These are phyloP conservation scores for Latrodectus hesperus DNA, from an alignment of 2,888 invertebrate species.

Conservation along the genomic window DNA sequence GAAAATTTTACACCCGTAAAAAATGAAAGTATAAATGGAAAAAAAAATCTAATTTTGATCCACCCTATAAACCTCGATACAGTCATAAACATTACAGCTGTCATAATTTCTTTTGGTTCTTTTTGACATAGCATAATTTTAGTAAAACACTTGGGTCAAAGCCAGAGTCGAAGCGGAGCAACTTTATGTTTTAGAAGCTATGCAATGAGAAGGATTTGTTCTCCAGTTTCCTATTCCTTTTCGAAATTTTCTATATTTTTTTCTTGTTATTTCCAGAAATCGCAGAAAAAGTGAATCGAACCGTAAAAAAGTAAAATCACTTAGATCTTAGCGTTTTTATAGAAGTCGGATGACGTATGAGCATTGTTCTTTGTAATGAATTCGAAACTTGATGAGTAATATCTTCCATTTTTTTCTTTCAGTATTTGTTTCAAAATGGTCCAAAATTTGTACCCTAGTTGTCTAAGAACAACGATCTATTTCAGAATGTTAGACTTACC, in stretches of 20 bases:
- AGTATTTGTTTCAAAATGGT: background rate
- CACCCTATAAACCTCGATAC: too few relatives aligned
- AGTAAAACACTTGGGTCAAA: slow-evolving; percentile 52
- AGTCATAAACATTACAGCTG: background rate
- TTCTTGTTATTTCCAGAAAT: slow-evolving; percentile 15
- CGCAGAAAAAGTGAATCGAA: slow-evolving; percentile 53
- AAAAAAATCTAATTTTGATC: too few relatives aligned
- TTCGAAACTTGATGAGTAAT: slow-evolving; percentile 27
- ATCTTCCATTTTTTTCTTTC: slow-evolving; percentile 17
- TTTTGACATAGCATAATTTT: slow-evolving; percentile 13
- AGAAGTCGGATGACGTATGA: slow-evolving; percentile 49
- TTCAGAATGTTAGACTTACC: background rate
- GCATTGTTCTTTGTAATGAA: slow-evolving; percentile 51
- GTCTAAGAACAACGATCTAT: background rate
- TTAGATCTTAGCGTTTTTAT: slow-evolving; percentile 61
- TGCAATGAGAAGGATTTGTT: slow-evolving; percentile 61
- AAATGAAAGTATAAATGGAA: too few relatives aligned
- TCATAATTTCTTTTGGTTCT: slow-evolving; percentile 15
- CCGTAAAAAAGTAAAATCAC: slow-evolving; percentile 59
- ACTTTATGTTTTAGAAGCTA: slow-evolving; percentile 56
- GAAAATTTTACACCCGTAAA: too few relatives aligned
- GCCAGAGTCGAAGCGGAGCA: slow-evolving; percentile 35
- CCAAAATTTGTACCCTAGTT: background rate
- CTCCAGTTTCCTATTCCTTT: slow-evolving; percentile 35
- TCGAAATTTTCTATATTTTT: slow-evolving; percentile 24